phyloP scores from a whole-genome alignment of 2,113 vertebrate species.

The Ranitomeya variabilis region DNA sequence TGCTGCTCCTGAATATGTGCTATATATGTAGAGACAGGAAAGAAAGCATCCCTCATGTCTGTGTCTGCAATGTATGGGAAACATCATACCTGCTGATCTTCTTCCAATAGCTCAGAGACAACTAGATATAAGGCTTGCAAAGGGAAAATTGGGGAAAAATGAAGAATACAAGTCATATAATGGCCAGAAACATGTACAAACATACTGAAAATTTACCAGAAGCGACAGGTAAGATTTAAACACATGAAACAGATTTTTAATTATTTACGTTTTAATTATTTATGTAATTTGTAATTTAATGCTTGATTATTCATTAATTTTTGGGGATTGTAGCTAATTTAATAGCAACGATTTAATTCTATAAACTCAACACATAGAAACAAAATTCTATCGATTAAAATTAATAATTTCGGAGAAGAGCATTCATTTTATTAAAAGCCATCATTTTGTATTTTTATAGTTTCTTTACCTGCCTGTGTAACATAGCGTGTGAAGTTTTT shows the following conservation, averaged over 20 bases:
- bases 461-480: not conserved
- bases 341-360: not conserved
- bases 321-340: not conserved
- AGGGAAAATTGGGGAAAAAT: no score
- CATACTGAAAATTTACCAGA: no score
- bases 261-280: not conserved
- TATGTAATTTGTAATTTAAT: not conserved
- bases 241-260: not conserved
- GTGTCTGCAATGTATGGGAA: no score
- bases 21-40: no score
- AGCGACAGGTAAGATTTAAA: not conserved
- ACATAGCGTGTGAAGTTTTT: constrained; percentile 8
- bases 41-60: no score
- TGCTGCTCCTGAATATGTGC: no score
- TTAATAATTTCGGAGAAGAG: not conserved
- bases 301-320: not conserved
- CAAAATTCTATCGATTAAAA: constrained; percentile 13
- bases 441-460: not conserved
- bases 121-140: no score
- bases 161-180: no score
- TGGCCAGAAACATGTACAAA: no score
- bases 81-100: no score
- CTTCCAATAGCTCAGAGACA: no score
- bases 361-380: not conserved
- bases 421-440: constrained; percentile 10